phyloP scores from a whole-genome alignment of 2,888 invertebrate genomes.

The Rhorus exstirpatorius region DNA sequence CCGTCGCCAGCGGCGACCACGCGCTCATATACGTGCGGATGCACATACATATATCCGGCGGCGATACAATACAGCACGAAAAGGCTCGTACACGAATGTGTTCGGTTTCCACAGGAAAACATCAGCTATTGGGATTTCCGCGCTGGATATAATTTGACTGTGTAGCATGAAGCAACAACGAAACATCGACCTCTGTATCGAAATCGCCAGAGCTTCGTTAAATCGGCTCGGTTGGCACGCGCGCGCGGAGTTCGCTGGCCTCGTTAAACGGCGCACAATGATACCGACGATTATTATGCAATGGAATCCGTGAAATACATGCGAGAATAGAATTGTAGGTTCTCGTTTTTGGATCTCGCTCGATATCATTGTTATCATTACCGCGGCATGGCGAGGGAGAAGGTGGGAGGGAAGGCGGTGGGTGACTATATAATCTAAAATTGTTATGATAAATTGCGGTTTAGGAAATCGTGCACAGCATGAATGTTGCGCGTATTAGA shows the following conservation, averaged over 20 bases:
- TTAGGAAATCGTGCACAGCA: slow-evolving; percentile 47
- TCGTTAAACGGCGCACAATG: slow-evolving; percentile 55
- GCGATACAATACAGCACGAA: slow-evolving; percentile 31
- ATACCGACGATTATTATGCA: slow-evolving; percentile 66
- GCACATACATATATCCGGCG: neutral
- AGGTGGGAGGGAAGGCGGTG: neutral
- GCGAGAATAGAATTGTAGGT: slow-evolving; percentile 45
- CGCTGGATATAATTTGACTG: slow-evolving; percentile 34
- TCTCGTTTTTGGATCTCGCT: slow-evolving; percentile 25
- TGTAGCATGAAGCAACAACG: slow-evolving; percentile 25
- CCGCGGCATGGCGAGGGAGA: neutral
- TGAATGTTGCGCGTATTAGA: slow-evolving; percentile 54
- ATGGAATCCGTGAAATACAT: slow-evolving; percentile 56
- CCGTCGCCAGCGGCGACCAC: slow-evolving; percentile 31
- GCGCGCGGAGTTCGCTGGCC: neutral
- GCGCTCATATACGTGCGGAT: slow-evolving; percentile 25
- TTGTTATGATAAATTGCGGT: slow-evolving; percentile 44
- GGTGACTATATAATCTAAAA: slow-evolving; percentile 9
- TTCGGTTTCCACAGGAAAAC: slow-evolving; percentile 9
- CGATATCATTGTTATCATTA: slow-evolving; percentile 41
- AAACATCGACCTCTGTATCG: slow-evolving; percentile 39
- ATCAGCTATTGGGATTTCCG: slow-evolving; percentile 44
- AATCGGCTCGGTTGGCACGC: slow-evolving; percentile 36
- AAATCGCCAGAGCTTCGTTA: slow-evolving; percentile 44
- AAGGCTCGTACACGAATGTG: slow-evolving; percentile 26